Base-by-base conservation (phyloP, 1,140 invertebrate species). In the Anagrus nilaparvatae region DNA sequence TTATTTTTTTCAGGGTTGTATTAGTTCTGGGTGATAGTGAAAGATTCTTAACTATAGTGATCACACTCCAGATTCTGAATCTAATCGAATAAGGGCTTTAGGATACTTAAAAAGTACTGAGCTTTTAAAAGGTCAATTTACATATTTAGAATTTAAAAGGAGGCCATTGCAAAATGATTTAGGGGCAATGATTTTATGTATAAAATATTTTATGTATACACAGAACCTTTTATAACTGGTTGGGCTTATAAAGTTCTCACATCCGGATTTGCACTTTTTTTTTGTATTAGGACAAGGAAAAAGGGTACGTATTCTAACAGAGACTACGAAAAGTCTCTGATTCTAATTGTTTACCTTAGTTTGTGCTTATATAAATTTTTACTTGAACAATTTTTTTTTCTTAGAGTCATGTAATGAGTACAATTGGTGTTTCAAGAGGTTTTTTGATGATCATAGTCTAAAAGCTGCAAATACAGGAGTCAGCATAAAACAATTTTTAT, bases 391-490 rank as follows among this genome's bases (percentile, higher is more conserved):
- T 35, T 44, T 45, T 18, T 30, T 1, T 14, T 14, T 53, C 63
- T 25, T 52, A 87, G 73, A 84, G 83, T 55, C 75, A 87, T 49
- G 74, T 91, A 14, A 71, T 90, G 60, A 84, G 81, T 20, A 89
- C 85, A 1, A 85, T 91, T 54, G 87, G 87, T 27, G 86, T 91
- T 0, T 87, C 85, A 0, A 63, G 87, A 38, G 87, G 87, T n/a
- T 87, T n/a, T n/a, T 91, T 61, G 87, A 87, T 17, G 87, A 91
- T 65, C 85, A 90, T 59, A 82, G 87, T 43, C 61, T 91, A 19
- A 72, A 76, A 49, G 81, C 84, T 25, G 76, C 82, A 4, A 77
- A 77, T 46, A 77, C 79, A 21, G 76, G 76, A 46, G 74, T 85
- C 28, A 70, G 67, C 42, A 84, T 91, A 13, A 91, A 91, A 67